Base-by-base conservation (phyloP, 2,113 vertebrate species). In the Passer domesticus region DNA sequence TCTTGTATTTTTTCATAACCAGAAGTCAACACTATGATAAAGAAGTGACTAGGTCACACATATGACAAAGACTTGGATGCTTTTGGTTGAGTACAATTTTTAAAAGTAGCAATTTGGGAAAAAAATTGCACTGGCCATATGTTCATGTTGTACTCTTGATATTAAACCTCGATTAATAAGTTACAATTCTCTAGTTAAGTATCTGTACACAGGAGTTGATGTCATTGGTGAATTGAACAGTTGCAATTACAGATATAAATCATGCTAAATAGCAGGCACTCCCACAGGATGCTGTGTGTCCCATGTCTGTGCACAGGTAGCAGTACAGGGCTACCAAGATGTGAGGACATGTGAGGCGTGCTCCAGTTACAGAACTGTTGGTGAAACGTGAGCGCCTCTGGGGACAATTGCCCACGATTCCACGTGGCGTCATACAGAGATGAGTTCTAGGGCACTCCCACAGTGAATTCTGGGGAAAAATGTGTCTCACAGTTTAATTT, bases 371-470 rank as follows among this genome's bases (percentile, higher is more conserved):
- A 63, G 55, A 70, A 6, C 1, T 1, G 55, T 70, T 55, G 43
- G 20, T 79, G 70, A 76, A 68, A 22, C 0, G 0, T 24, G 14
- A 43, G 14, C 0, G 2, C 28, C 88, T 77, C 76, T 31, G 56
- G 79, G 89, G 76, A 86, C 5, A 15, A 12, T 19, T 8, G 3
- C 37, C 35, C 41, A 27, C 46, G 50, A 2, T 67, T 86, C 35
- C 77, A 49, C 5, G 3, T 47, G 31, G 4, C 86, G 30, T 28
- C 4, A 1, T 39, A 19, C 0, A 1, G 43, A 89, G 22, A 87
- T 67, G 50, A 83, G 22, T 95, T 95, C 92, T 94, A 72, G 96
- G 95, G 79, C 89, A 63, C 47, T 86, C 68, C 76, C 83, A 83
- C 11, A 41, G 89, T 67, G 92, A 77, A 77, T 96, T 93, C 55